Evolutionary conservation across 2,888 invertebrate genomes (phyloP), one percentile per base, ranked within the genome.

Genomic region (Crematogaster levior): DNA sequence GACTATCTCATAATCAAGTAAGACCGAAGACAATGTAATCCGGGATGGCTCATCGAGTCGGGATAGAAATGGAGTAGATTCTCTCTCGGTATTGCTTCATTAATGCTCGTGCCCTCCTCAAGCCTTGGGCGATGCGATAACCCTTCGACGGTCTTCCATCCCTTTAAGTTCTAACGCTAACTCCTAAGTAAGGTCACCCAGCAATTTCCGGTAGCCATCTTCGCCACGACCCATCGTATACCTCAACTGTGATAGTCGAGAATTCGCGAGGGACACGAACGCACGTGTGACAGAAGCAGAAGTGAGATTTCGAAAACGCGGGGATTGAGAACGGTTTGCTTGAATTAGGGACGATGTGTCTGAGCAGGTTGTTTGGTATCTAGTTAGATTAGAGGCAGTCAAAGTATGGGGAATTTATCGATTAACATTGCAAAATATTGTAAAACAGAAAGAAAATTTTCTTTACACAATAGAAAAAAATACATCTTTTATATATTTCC

Each of bases 21-120:
- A 83, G 82, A 83, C 97, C 86, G 97, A 97, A 95, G 97, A 97
- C 91, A 91, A 92, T 92, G 92, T 93, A 92, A 93, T 93, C 92
- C 92, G 90, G 90, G 91, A 93, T 88, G 93, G 93, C 92, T 93
- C 94, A 94, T 94, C 93, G 92, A 92, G 91, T 90, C 86, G 88
- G 90, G 91, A 93, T 93, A 89, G 92, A 91, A 90, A 89, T 86
- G 88, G 84, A 87, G 86, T 75, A 85, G 89, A 91, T 89, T 90
- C 91, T 87, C 89, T 82, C 66, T 53, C 72, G 77, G 90, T 91
- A 94, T 93, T 92, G 92, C 93, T 93, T 93, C 94, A 94, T 94
- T 94, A 94, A 93, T 94, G 92, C 21, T 56, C 53, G 66, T 88
- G 85, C 86, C 73, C 74, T 81, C 66, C 82, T 80, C 81, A 82